Evolutionary conservation across 2,797 vertebrate genomes (phyloP).

Genomic region (Takifugu ocellatus): DNA sequence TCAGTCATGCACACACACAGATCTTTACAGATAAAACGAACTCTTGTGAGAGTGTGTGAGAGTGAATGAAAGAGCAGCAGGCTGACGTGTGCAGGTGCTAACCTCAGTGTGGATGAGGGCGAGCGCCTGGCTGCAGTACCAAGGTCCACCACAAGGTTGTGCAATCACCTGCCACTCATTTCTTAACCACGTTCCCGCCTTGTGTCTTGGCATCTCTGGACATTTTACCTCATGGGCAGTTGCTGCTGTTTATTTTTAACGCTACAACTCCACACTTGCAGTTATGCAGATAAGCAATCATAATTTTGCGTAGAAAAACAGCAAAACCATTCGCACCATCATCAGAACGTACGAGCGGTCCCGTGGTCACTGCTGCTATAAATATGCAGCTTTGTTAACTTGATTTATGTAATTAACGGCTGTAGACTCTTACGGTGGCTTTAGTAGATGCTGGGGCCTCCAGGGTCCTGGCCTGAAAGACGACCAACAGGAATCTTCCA

Average conservation of each 20-base stretch:
- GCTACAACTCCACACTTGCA: conserved; percentile 8
- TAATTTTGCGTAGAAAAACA: too few relatives aligned
- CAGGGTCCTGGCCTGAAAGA: background rate
- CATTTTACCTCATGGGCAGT: too few relatives aligned
- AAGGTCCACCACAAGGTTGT: conserved; percentile 39
- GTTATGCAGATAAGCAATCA: background rate
- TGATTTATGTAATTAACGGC: background rate
- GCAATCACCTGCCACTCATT: conserved; percentile 46
- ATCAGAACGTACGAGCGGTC: background rate
- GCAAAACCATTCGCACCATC: background rate
- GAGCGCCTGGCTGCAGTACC: conserved; percentile 46
- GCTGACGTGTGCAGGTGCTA: conserved; percentile 51
- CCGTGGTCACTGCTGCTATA: background rate
- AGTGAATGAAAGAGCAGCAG: conserved; percentile 33
- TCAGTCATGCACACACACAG: conserved; percentile 7
- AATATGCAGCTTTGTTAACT: background rate
- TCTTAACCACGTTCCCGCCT: background rate
- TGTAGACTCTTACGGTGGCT: background rate
- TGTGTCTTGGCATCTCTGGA: too few relatives aligned
- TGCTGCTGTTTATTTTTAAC: conserved; percentile 14
- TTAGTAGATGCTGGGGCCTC: background rate
- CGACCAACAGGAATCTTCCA: conserved; percentile 8
- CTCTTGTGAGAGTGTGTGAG: conserved; percentile 27
- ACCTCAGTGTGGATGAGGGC: conserved; percentile 30
- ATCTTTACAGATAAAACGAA: conserved; percentile 53